Evolutionary conservation across 2,888 invertebrate species (phyloP), one percentile per base, ranked within the genome.

Genomic region (Dinocampus coccinellae): DNA sequence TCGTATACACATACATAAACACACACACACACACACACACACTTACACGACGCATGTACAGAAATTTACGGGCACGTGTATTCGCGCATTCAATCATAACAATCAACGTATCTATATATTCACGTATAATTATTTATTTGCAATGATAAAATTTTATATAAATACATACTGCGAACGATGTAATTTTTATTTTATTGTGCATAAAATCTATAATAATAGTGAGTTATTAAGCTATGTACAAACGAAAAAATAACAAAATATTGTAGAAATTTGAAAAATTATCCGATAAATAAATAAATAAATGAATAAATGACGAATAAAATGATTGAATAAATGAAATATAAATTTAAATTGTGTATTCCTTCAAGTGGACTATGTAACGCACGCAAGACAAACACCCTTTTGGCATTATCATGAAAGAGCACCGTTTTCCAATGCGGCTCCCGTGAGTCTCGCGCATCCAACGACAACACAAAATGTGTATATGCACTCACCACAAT

Each of bases 341-440:
- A 16, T 3, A n/a, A 16, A 16, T 47, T 47, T 47, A 7, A n/a
- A 6, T 47, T 20, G 3, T 47, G 3, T 3, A n/a, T 42, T 42
- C 47, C 26, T 62, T 26, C 47, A 26, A 60, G 47, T 47, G 22
- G 63, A 47, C 63, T 47, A 47, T 63, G 60, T 47, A 39, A 26
- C 57, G 66, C 34, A 47, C 16, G 26, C 63, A 11, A 33, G 36
- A 65, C 65, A 65, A 66, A 66, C 66, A 66, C 36, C 39, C 66
- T 66, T 66, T 66, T 66, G 66, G 66, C 66, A 66, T 66, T 66
- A 66, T 66, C 66, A 39, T 66, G 53, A 55, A 65, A 55, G 65
- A 6, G 66, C 47, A 47, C 47, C 16, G 16, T 47, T 47, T 47
- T 16, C 47, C 47, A 47, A 47, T 20, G 47, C 47, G 47, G 66